Conservation (phyloP, 2,797 vertebrate species). For the Pteropus rufus region DNA sequence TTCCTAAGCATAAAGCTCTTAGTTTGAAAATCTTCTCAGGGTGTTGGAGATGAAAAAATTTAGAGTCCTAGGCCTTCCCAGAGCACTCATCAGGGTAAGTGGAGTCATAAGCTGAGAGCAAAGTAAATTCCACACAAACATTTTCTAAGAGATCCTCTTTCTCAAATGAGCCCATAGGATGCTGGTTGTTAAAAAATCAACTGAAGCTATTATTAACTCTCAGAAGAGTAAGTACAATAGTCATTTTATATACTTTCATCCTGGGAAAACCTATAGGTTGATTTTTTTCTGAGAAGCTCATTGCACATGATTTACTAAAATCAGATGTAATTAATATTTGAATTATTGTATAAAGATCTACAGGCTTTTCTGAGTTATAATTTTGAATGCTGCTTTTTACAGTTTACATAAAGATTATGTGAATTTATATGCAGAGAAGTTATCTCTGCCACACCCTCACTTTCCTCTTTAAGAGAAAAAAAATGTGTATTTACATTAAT, state of each 20-base stretch:
- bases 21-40: neutral
- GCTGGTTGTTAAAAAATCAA: neutral
- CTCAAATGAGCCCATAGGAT: neutral
- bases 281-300: neutral
- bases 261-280: neutral
- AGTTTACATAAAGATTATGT: neutral
- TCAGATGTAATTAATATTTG: neutral
- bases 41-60: neutral
- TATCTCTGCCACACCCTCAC: neutral
- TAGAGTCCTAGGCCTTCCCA: neutral
- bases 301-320: neutral
- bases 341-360: neutral
- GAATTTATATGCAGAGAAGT: neutral
- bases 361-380: neutral
- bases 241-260: neutral
- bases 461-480: neutral
- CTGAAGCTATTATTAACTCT: neutral
- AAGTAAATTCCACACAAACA: neutral
- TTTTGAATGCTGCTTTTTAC: neutral
- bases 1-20: neutral
- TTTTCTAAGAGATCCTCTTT: neutral
- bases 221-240: neutral
- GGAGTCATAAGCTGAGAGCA: too few species aligned
- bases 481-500: neutral
- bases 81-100: neutral